Percentiles rank a stretch among this genome's conserved stretches.
These are phyloP conservation scores for Emydoidea blandingii DNA, from an alignment of 2,797 vertebrate species.

Conservation along the genomic window DNA sequence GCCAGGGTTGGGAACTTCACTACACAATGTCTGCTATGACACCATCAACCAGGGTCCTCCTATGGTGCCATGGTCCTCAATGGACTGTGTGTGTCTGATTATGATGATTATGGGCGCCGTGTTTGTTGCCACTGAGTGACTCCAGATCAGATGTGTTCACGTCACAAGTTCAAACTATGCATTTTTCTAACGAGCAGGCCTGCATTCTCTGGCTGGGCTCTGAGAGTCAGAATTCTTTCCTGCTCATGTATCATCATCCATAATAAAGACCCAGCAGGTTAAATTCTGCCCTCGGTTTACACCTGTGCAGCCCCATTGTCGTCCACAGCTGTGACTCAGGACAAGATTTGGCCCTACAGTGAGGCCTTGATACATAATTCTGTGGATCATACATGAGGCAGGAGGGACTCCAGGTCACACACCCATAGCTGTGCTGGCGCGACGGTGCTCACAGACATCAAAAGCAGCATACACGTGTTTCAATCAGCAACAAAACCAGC, in stretches of 20 bases:
- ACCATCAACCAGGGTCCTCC: background rate
- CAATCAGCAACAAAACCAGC: conserved; percentile 44
- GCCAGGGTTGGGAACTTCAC: background rate
- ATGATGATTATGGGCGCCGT: background rate
- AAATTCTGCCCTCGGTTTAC: background rate
- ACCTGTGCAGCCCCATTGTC: conserved; percentile 15
- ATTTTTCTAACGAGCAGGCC: background rate
- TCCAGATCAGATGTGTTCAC: background rate
- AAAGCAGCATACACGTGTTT: background rate
- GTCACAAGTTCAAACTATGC: background rate
- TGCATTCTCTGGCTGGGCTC: background rate
- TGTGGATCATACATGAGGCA: conserved; percentile 17
- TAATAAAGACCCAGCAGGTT: conserved; percentile 7
- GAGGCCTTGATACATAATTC: background rate
- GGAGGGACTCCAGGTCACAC: conserved; percentile 40
- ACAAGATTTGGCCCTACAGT: background rate
- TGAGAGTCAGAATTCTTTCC: background rate
- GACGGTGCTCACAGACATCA: background rate
- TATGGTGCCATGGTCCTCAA: background rate
- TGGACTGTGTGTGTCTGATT: background rate
- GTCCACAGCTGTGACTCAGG: background rate
- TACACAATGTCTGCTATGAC: background rate
- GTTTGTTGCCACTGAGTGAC: background rate
- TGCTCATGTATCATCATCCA: background rate
- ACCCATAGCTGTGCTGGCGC: conserved; percentile 37